Evolutionary conservation across 2,888 invertebrate genomes (phyloP), one percentile per base, ranked within the genome.

Genomic region (Pseudeuparius sepicola): DNA sequence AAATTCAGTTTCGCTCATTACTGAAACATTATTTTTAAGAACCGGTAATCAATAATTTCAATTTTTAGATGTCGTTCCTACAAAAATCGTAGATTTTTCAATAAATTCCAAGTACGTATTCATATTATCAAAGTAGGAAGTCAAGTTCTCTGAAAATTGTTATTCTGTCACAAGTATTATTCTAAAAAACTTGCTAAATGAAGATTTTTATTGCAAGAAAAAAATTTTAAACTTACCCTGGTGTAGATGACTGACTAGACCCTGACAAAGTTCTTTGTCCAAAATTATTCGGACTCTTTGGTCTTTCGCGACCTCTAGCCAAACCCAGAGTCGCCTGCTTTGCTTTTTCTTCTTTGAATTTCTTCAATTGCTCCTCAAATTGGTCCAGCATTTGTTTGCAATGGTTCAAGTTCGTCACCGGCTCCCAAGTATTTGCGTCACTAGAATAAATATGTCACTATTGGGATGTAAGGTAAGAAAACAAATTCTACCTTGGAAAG

Each of bases 361-460:
- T 70, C 2, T 82, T 81, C 29, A 84, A 64, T 52, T 81, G 80
- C 48, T 76, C 77, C 56, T 88, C 86, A 51, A 86, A 88, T 27
- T 82, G 81, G 41, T 85, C 84, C 33, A 87, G 60, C 37, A 86
- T 64, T 50, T 75, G 73, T 53, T 81, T 80, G 52, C 86, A 87
- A 2, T 78, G 75, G 39, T 77, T 75, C 54, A 87, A 71, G 55
- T 83, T 78, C 34, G 77, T 73, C 14, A 78, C 71, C 1, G 85
- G 82, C 57, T 88, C 87, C 87, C 87, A 88, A 4, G 86, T 85
- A 55, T 85, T 86, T 48, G 81, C 75, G 40, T 83, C 79, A 53
- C 80, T 80, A 44, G 15, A 25, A 28, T 27, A 40, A 14, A 32
- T 40, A 4, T n/a, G 13, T 18, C 7, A 28, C 18, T 31, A 25